These are phyloP conservation scores for Pyralis farinalis DNA, from an alignment of 2,888 invertebrate species.

Conservation along the genomic window DNA sequence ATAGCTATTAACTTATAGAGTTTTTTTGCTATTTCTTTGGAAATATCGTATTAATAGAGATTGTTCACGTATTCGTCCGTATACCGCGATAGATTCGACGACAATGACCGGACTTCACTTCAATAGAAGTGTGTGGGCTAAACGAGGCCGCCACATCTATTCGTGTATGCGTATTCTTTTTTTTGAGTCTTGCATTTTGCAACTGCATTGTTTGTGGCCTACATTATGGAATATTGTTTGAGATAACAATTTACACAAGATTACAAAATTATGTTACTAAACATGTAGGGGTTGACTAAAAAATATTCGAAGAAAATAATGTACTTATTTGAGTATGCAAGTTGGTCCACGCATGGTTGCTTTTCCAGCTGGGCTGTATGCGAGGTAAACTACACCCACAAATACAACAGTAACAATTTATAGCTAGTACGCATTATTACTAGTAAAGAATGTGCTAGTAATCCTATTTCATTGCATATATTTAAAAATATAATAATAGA, in stretches of 20 bases:
- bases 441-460: too few species aligned
- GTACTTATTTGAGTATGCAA: too few species aligned
- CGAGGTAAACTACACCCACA: too few species aligned
- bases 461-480: too few species aligned
- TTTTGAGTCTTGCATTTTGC: constrained; percentile 55
- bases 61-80: constrained; percentile 26
- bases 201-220: constrained; percentile 54
- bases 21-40: background rate
- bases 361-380: too few species aligned
- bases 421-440: too few species aligned
- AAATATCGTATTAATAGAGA: too few species aligned
- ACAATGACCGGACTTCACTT: constrained; percentile 59
- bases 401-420: too few species aligned
- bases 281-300: background rate
- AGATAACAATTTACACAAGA: constrained; percentile 9
- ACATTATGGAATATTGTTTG: constrained; percentile 23
- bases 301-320: too few species aligned
- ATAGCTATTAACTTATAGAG: constrained; percentile 22
- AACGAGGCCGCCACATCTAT: constrained; percentile 56
- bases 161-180: constrained; percentile 44
- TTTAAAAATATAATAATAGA: too few species aligned
- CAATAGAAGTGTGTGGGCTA: constrained; percentile 52
- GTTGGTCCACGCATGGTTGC: too few species aligned
- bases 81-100: constrained; percentile 35
- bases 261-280: constrained; percentile 4